A percentile compares a stretch with the other conserved stretches of the same genome.
These are phyloP conservation scores for Protonibea diacanthus DNA, from an alignment of 2,797 vertebrate genomes.

Conservation along the genomic window DNA sequence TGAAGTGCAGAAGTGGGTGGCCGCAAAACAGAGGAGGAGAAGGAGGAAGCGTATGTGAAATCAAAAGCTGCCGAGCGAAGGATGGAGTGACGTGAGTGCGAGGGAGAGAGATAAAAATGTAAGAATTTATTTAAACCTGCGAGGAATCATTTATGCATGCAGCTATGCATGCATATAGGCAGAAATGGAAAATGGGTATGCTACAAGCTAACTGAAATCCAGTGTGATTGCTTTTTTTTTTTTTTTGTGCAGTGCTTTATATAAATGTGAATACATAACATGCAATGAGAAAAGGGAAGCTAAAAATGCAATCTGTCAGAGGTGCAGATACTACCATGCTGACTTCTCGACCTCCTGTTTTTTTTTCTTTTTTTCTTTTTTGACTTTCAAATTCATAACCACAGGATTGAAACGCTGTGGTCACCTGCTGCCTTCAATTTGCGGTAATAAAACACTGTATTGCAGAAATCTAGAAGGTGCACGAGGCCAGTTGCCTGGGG, in stretches of 20 bases:
- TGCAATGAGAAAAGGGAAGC: not conserved
- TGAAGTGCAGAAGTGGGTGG: constrained; percentile 30
- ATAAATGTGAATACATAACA: constrained; percentile 37
- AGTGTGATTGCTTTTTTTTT: constrained; percentile 17
- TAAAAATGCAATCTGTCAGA: constrained; percentile 24
- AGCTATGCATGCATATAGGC: constrained; percentile 17
- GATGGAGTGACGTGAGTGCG: constrained; percentile 50
- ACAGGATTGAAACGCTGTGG: constrained; percentile 11
- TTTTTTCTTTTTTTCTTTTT: constrained; percentile 13
- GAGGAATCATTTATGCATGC: constrained; percentile 12
- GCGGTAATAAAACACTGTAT: constrained; percentile 40
- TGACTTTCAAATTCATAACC: constrained; percentile 38
- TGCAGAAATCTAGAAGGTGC: constrained; percentile 29
- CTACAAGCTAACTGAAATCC: constrained; percentile 17
- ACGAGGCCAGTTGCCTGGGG: constrained; percentile 31
- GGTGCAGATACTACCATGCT: not conserved
- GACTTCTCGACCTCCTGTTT: constrained; percentile 13
- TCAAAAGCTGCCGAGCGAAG: constrained; percentile 36
- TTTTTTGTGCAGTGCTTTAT: constrained; percentile 24
- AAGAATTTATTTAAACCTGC: constrained; percentile 53
- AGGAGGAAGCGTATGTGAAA: constrained; percentile 32
- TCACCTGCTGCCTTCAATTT: constrained; percentile 39
- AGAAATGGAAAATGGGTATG: constrained; percentile 32
- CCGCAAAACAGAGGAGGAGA: constrained; percentile 29
- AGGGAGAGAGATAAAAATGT: constrained; percentile 42